phyloP scores from a whole-genome alignment of 2,888 invertebrate genomes.

The Tenthredo amoena region DNA sequence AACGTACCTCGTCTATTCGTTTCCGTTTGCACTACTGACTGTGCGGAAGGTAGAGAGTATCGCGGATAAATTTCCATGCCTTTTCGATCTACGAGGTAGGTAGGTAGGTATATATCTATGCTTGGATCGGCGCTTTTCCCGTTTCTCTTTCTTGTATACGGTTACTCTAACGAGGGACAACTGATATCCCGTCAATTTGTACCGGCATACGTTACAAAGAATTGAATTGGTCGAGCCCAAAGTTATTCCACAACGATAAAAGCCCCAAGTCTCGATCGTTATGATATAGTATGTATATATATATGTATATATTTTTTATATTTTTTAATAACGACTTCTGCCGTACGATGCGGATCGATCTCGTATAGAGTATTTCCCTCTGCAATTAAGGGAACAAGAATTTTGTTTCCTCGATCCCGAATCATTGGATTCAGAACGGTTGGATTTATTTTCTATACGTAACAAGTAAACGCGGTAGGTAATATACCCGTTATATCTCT shows the following conservation, averaged over 20 bases:
- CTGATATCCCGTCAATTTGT: slow-evolving; percentile 27
- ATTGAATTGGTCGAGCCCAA: not conserved
- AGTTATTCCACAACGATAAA: slow-evolving; percentile 14
- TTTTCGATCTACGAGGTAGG: not conserved
- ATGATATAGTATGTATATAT: too few relatives aligned
- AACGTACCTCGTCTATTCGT: slow-evolving; percentile 23
- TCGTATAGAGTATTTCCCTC: not conserved
- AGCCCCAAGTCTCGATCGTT: slow-evolving; percentile 2
- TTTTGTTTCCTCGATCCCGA: not conserved
- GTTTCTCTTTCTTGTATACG: not conserved
- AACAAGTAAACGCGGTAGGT: not conserved
- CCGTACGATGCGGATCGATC: not conserved
- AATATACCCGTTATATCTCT: too few relatives aligned
- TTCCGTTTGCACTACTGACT: slow-evolving; percentile 24
- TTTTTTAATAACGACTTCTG: not conserved
- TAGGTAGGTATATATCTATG: not conserved
- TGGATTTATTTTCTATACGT: not conserved
- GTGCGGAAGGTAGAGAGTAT: not conserved
- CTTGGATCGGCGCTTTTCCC: slow-evolving; percentile 12
- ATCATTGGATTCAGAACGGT: not conserved
- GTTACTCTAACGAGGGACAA: slow-evolving; percentile 26
- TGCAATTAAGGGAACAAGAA: not conserved
- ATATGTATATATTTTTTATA: not conserved
- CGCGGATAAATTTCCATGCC: slow-evolving; percentile 37
- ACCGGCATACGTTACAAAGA: not conserved